These are phyloP conservation scores for Glandiceps talaboti DNA, from an alignment of 53 echinoderm and acorn worm genomes.

Conservation along the genomic window DNA sequence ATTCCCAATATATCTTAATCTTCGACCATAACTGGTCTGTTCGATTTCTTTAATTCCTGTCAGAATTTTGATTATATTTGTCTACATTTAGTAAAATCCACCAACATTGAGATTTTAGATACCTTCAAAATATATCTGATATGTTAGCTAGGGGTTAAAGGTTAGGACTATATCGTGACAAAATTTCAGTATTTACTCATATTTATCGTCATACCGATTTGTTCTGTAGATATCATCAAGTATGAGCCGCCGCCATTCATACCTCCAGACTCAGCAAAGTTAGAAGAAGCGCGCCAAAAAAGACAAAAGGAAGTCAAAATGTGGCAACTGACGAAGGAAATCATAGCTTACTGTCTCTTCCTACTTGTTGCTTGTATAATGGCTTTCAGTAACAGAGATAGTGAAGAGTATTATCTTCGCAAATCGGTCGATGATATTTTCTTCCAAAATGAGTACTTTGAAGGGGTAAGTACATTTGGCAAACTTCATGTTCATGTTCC, in stretches of 20 bases:
- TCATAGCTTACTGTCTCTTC: conserved; percentile 34
- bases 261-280: conserved; percentile 25
- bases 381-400: conserved; percentile 39
- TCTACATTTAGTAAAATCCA: no score
- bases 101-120: no score
- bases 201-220: no score
- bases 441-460: not conserved
- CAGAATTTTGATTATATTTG: no score
- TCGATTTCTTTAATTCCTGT: no score
- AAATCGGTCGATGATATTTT: conserved; percentile 42
- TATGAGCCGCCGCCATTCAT: not conserved
- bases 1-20: no score
- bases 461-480: not conserved
- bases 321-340: conserved; percentile 31
- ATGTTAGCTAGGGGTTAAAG: no score
- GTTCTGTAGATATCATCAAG: not conserved
- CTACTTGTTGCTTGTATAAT: conserved; percentile 31
- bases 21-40: no score
- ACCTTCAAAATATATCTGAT: no score
- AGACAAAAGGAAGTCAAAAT: conserved; percentile 42
- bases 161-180: no score
- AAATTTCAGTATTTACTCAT: no score
- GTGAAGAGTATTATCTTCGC: conserved; percentile 29
- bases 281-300: conserved; percentile 46
- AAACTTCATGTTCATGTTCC: no score